A percentile compares a stretch with the other conserved stretches of the same genome.
These are phyloP conservation scores for Nanorana parkeri DNA, from an alignment of 2,113 vertebrate genomes.

Conservation along the genomic window DNA sequence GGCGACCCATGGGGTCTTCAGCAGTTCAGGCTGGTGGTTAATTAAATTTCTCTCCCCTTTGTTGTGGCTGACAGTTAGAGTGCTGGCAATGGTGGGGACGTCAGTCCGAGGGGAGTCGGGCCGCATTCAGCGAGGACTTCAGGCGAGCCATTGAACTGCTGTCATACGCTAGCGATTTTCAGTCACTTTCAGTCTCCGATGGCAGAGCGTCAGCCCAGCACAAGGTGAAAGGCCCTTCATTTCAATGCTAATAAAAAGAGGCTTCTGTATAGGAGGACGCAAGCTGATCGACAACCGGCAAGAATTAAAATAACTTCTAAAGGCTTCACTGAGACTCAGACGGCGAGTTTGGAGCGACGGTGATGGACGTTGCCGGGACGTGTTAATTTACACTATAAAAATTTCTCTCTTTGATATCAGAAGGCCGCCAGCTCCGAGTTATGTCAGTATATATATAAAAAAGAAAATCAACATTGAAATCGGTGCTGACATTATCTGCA, in stretches of 20 bases:
- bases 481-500: too few relatives aligned
- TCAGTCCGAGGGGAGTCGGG: not conserved
- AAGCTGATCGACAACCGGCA: not conserved
- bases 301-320: not conserved
- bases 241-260: constrained; percentile 42
- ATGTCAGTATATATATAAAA: too few relatives aligned
- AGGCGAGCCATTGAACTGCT: constrained; percentile 26
- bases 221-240: constrained; percentile 43
- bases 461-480: too few relatives aligned
- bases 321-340: not conserved
- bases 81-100: not conserved
- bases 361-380: not conserved
- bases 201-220: not conserved
- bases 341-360: not conserved
- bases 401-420: not conserved
- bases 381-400: constrained; percentile 7
- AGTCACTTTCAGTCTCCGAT: constrained; percentile 36
- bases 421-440: not conserved
- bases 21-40: constrained; percentile 25
- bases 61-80: constrained; percentile 3
- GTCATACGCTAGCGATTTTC: constrained; percentile 39
- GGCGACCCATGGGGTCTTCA: constrained; percentile 2
- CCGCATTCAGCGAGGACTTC: constrained; percentile 15
- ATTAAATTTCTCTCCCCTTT: constrained; percentile 33
- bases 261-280: not conserved